These are phyloP conservation scores for Otus scops DNA, from an alignment of 2,797 vertebrate genomes.

Conservation along the genomic window DNA sequence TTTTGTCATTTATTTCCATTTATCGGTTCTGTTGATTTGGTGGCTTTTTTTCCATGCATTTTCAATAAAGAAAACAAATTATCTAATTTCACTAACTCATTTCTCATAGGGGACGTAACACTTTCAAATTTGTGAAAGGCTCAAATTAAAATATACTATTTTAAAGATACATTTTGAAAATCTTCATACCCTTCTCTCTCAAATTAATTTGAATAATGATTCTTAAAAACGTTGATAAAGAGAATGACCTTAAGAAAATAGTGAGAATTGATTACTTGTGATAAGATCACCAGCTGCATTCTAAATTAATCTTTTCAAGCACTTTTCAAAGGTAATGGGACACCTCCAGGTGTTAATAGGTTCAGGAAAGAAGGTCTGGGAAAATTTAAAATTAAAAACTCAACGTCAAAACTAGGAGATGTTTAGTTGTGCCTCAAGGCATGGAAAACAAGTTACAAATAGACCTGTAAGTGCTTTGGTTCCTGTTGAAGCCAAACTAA, in stretches of 20 bases:
- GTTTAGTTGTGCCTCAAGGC: neutral
- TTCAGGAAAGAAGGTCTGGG: neutral
- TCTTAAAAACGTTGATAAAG: neutral
- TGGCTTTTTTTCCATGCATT: neutral
- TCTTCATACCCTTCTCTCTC: neutral
- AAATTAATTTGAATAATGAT: neutral
- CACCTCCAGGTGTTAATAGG: neutral
- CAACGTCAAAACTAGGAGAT: neutral
- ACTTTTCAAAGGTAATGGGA: neutral
- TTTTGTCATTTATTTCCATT: neutral
- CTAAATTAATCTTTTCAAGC: neutral
- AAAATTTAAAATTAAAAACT: neutral
- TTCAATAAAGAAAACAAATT: neutral
- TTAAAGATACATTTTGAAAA: neutral
- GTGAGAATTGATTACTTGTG: neutral
- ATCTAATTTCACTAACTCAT: neutral
- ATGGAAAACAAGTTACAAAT: neutral
- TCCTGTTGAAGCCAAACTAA: neutral
- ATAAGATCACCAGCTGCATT: neutral
- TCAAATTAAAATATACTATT: neutral
- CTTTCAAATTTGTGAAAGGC: neutral
- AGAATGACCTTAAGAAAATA: neutral
- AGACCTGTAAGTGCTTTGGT: neutral
- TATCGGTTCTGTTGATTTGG: neutral
- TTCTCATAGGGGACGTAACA: neutral